Evolutionary conservation across 2,113 vertebrate species (phyloP).

Genomic region (Clarias gariepinus): DNA sequence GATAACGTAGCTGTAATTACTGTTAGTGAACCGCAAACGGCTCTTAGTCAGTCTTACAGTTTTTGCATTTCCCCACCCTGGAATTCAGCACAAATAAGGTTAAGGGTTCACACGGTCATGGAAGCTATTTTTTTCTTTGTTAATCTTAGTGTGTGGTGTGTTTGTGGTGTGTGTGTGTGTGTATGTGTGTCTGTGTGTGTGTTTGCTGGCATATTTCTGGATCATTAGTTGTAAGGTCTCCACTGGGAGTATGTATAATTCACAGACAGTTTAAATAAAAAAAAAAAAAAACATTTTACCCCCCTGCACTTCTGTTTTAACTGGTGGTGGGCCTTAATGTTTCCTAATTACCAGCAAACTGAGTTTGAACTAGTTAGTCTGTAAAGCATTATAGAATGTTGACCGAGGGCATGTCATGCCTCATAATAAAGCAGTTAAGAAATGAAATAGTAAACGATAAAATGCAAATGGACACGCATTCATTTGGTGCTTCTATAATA

Average conservation of each 20-base stretch:
- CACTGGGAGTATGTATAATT: conserved; percentile 53
- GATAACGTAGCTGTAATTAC: conserved; percentile 67
- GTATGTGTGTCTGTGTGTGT: conserved; percentile 33
- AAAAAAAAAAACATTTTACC: no score
- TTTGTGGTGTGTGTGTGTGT: conserved; percentile 38
- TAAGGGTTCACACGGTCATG: conserved; percentile 68
- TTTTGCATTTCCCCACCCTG: conserved; percentile 57
- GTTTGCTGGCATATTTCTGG: conserved; percentile 49
- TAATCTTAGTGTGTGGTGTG: conserved; percentile 22
- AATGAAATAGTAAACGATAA: conserved; percentile 36
- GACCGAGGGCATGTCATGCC: conserved; percentile 40
- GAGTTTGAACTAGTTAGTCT: conserved; percentile 50
- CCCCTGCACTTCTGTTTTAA: conserved; percentile 43
- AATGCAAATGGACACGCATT: conserved; percentile 30
- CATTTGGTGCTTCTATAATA: conserved; percentile 21
- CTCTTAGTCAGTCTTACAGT: conserved; percentile 64
- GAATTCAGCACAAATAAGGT: conserved; percentile 63
- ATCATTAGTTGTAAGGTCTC: conserved; percentile 53
- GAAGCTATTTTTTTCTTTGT: conserved; percentile 42
- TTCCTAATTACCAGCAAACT: conserved; percentile 49
- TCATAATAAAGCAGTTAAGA: conserved; percentile 40
- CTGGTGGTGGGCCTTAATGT: conserved; percentile 56
- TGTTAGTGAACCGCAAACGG: conserved; percentile 69
- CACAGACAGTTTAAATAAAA: conserved; percentile 30
- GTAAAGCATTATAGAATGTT: conserved; percentile 45